A percentile compares a stretch with the other conserved stretches of the same genome.
These are phyloP conservation scores for Carassius auratus DNA, from an alignment of 2,113 vertebrate species.

Conservation along the genomic window DNA sequence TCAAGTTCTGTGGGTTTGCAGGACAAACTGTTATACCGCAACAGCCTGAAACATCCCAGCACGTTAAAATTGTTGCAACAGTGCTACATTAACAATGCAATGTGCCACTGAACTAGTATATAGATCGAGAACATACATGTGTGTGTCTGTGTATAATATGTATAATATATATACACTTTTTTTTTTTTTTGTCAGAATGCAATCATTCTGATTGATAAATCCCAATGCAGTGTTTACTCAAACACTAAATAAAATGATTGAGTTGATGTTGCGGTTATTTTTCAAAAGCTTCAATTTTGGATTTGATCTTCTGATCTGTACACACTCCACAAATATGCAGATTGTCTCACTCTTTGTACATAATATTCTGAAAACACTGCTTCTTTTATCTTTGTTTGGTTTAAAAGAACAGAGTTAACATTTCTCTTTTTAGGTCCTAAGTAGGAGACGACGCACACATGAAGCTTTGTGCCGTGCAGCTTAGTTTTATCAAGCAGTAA, in stretches of 20 bases:
- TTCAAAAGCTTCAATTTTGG: not conserved
- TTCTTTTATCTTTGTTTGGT: not conserved
- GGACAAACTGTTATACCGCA: not conserved
- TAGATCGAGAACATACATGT: not conserved
- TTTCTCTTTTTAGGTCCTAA: not conserved
- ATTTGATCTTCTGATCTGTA: not conserved
- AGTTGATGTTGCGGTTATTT: too few relatives aligned
- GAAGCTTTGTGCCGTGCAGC: not conserved
- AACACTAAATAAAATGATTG: too few relatives aligned
- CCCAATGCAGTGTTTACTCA: too few relatives aligned
- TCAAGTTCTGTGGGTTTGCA: conserved; percentile 9
- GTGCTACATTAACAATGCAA: not conserved
- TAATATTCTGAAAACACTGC: not conserved
- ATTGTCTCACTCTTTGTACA: not conserved
- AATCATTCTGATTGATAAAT: not conserved
- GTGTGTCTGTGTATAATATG: too few relatives aligned
- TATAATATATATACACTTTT: too few relatives aligned
- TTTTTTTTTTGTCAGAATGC: not conserved
- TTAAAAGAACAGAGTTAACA: not conserved
- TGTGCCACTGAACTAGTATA: not conserved
- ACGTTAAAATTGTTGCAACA: not conserved
- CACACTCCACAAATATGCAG: not conserved
- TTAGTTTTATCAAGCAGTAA: too few relatives aligned
- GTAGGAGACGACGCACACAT: not conserved
- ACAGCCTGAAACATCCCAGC: not conserved